A percentile compares a stretch with the other conserved stretches of the same genome.
Conservation (phyloP, 2,888 invertebrate genomes). For the Cheilosia pagana region DNA sequence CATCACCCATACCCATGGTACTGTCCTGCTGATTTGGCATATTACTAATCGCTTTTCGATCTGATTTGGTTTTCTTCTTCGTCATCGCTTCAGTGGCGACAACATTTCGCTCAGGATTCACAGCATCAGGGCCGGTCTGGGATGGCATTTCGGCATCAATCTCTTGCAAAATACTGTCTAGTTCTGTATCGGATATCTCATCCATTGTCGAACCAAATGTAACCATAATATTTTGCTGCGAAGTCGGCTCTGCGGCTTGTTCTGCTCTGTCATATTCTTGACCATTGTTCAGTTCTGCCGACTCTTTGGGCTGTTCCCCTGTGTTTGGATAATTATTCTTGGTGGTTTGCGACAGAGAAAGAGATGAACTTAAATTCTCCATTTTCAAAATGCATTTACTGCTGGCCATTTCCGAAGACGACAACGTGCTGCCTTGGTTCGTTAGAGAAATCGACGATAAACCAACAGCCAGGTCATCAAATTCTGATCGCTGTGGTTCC, state of each 20-base stretch:
- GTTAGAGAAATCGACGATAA: conserved; percentile 82
- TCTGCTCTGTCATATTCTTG: conserved; percentile 17
- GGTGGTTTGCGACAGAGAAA: conserved; percentile 51
- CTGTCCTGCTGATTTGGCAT: conserved; percentile 12
- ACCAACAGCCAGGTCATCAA: conserved; percentile 81
- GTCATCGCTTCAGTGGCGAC: not conserved
- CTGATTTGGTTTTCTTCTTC: conserved; percentile 5
- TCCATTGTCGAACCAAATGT: conserved; percentile 84
- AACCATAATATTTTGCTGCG: conserved; percentile 66
- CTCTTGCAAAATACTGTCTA: conserved; percentile 83
- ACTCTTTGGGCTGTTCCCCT: conserved; percentile 14
- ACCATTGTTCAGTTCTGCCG: not conserved
- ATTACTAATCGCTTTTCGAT: not conserved
- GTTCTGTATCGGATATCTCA: conserved; percentile 83
- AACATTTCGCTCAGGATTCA: conserved; percentile 3
- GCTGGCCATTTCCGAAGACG: conserved; percentile 43
- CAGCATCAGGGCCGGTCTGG: conserved; percentile 8
- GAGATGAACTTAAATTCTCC: conserved; percentile 70
- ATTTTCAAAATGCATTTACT: conserved; percentile 66
- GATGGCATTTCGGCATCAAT: conserved; percentile 80
- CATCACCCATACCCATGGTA: conserved; percentile 60
- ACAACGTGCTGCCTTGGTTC: conserved; percentile 72
- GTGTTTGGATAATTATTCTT: conserved; percentile 30
- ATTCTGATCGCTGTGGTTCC: conserved; percentile 36
- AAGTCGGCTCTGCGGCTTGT: conserved; percentile 7